Percentiles rank a stretch among this genome's conserved stretches.
Conservation (phyloP, 2,888 invertebrate species). For the Pegoplata infirma region DNA sequence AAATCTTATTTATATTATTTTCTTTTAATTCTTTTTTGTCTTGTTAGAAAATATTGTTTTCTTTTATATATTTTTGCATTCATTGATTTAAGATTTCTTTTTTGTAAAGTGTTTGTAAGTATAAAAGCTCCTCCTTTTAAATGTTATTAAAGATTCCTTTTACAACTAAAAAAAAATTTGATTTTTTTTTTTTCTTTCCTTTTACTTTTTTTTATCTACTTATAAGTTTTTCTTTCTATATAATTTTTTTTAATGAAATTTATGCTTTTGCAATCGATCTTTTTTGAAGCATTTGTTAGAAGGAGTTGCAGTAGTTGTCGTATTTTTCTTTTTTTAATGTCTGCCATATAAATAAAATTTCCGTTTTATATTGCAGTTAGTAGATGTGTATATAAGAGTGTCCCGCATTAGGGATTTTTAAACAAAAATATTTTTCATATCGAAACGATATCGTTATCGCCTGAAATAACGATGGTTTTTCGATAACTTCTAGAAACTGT, state of each 20-base stretch:
- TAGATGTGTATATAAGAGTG: background rate
- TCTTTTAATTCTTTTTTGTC: constrained; percentile 10
- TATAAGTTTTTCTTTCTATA: constrained; percentile 28
- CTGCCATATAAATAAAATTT: constrained; percentile 48
- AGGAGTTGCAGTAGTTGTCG: constrained; percentile 8
- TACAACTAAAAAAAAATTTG: constrained; percentile 60
- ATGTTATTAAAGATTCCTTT: constrained; percentile 49
- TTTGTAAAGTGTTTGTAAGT: constrained; percentile 21
- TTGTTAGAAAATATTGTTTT: background rate
- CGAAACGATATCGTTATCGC: too few relatives aligned
- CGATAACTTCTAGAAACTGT: too few relatives aligned
- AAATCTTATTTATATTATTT: too few relatives aligned
- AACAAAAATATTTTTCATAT: too few relatives aligned
- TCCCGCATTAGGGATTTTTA: too few relatives aligned
- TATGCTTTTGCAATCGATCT: constrained; percentile 68
- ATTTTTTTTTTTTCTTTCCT: constrained; percentile 26
- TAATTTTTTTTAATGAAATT: constrained; percentile 67
- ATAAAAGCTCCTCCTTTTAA: constrained; percentile 37
- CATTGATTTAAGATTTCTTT: constrained; percentile 33
- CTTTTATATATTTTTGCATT: constrained; percentile 2
- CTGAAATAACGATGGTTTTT: too few relatives aligned
- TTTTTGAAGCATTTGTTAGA: constrained; percentile 42
- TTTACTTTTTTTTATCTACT: constrained; percentile 67
- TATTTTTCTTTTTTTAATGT: constrained; percentile 41
- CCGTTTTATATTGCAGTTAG: constrained; percentile 28